These are phyloP conservation scores for Syrrhaptes paradoxus DNA, from an alignment of 2,113 vertebrate genomes.

Conservation along the genomic window DNA sequence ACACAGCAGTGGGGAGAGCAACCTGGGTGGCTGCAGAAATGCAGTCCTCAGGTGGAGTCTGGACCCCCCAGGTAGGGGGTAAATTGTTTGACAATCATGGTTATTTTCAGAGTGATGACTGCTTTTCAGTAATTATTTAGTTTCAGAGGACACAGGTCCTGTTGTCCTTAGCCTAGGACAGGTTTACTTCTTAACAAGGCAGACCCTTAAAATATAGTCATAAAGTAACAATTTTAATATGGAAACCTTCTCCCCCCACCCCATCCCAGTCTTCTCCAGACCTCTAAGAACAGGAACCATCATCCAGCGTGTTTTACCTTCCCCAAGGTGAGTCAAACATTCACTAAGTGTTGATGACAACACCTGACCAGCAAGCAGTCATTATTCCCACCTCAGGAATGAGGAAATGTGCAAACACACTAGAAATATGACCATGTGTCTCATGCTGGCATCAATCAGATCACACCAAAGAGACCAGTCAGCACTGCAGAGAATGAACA, in stretches of 20 bases:
- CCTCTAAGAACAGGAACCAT: background rate
- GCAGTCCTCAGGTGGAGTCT: background rate
- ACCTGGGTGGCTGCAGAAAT: background rate
- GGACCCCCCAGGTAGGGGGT: background rate
- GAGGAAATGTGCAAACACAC: background rate
- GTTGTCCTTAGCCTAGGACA: background rate
- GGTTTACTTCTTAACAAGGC: background rate
- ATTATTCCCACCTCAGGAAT: background rate
- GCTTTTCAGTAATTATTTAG: background rate
- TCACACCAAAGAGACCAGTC: background rate
- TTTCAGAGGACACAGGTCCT: background rate
- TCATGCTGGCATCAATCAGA: background rate
- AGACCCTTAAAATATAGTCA: background rate
- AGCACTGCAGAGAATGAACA: background rate
- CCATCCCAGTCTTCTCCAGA: background rate
- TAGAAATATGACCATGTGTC: background rate
- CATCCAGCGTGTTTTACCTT: background rate
- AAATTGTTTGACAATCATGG: background rate
- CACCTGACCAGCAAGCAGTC: background rate
- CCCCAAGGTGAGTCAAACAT: background rate
- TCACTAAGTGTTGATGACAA: background rate
- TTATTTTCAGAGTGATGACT: background rate
- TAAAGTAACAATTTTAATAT: background rate
- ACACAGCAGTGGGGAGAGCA: background rate
- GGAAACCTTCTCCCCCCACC: rapidly evolving